These are phyloP conservation scores for Odocoileus hemionus DNA, from an alignment of 2,113 vertebrate species.

Conservation along the genomic window DNA sequence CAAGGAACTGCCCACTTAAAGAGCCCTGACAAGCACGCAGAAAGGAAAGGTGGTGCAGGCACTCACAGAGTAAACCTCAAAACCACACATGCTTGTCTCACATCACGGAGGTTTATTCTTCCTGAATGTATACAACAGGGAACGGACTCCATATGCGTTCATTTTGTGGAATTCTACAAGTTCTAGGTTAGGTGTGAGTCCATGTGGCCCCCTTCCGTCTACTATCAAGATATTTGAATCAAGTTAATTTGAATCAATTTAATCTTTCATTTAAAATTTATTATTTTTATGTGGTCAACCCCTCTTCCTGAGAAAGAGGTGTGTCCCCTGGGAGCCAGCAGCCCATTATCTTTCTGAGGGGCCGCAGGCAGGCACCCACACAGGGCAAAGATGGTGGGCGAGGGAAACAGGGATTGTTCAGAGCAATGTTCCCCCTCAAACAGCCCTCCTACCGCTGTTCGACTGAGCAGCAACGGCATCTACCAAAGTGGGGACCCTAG, in stretches of 20 bases:
- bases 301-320: constrained; percentile 26
- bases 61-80: not conserved
- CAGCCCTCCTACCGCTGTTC: not conserved
- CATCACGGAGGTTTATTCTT: constrained; percentile 55
- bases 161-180: constrained; percentile 6
- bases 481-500: not conserved
- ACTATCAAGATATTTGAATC: not conserved
- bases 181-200: not conserved
- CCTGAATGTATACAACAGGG: not conserved
- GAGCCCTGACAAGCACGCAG: not conserved
- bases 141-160: not conserved
- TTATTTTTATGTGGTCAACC: not conserved
- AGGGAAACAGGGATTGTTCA: not conserved
- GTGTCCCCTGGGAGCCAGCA: not conserved
- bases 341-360: not conserved
- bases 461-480: not conserved
- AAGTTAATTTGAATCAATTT: not conserved
- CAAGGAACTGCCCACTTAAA: not conserved
- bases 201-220: not conserved
- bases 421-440: not conserved
- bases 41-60: not conserved
- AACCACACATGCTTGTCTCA: not conserved
- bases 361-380: not conserved
- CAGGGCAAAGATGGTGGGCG: not conserved
- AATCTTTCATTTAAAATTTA: not conserved